Evolutionary conservation across 2,113 vertebrate genomes (phyloP).

Genomic region (Ariopsis seemanni): DNA sequence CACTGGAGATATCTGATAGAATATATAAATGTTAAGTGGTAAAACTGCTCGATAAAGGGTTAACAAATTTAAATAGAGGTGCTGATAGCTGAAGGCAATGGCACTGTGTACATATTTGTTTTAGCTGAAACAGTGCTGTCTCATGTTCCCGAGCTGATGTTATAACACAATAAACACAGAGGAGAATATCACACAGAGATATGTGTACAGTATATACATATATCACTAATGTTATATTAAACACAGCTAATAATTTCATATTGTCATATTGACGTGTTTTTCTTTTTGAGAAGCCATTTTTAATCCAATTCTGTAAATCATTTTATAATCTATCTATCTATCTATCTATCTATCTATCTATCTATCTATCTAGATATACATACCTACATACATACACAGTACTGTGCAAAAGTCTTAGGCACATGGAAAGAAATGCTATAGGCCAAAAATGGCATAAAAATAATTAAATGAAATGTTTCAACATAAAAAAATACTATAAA

Average conservation of each 20-base stretch:
- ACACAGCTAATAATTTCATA: conserved; percentile 31
- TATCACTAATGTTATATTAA: conserved; percentile 30
- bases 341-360: no score
- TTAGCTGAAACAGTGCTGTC: conserved; percentile 23
- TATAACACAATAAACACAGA: conserved; percentile 42
- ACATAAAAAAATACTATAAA: no score
- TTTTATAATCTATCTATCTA: neutral
- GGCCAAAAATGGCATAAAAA: no score
- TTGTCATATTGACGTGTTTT: conserved; percentile 1
- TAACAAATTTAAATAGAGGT: conserved; percentile 24
- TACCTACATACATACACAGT: no score
- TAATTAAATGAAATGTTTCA: no score
- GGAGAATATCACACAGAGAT: conserved; percentile 24
- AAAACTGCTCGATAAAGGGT: conserved; percentile 16
- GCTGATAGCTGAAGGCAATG: conserved; percentile 30
- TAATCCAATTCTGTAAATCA: neutral
- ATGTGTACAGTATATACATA: conserved; percentile 21
- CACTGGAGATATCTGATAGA: neutral
- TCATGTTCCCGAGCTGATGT: conserved; percentile 29
- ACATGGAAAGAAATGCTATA: no score
- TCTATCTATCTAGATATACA: no score
- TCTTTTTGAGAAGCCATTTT: neutral
- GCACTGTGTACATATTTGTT: conserved; percentile 51
- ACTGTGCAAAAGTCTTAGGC: no score
- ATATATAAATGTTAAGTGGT: neutral